These are phyloP conservation scores for Paraescarpia echinospica DNA, from an alignment of 1,140 invertebrate species.

Conservation along the genomic window DNA sequence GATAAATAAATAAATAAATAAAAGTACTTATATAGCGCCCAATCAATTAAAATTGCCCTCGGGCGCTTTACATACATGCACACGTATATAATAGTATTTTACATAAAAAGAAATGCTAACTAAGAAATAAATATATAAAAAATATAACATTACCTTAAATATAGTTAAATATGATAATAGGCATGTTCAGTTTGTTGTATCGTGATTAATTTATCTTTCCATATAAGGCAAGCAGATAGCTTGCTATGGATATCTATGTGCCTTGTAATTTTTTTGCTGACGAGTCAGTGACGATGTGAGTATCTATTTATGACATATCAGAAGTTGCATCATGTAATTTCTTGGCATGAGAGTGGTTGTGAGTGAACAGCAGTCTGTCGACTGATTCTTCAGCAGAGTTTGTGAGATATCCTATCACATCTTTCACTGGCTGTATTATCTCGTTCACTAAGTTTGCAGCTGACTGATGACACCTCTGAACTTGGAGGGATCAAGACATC, in stretches of 20 bases:
- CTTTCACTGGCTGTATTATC: neutral
- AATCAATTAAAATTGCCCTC: too few species aligned
- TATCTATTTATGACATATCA: neutral
- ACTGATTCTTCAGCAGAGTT: neutral
- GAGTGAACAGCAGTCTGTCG: neutral
- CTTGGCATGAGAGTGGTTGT: neutral
- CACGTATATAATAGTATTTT: too few species aligned
- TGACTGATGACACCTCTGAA: neutral
- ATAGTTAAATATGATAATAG: too few species aligned
- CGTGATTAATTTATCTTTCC: neutral
- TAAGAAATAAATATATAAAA: too few species aligned
- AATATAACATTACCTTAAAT: too few species aligned
- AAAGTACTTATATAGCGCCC: too few species aligned
- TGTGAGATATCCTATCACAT: neutral
- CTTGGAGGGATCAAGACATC: neutral
- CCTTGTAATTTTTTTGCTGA: neutral
- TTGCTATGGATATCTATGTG: neutral
- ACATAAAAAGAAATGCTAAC: too few species aligned
- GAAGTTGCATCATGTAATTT: neutral
- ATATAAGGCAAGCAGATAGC: neutral
- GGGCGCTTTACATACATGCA: too few species aligned
- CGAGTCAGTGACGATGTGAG: neutral
- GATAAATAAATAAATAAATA: too few species aligned
- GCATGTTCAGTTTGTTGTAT: neutral
- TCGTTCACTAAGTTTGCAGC: neutral